Evolutionary conservation across 2,113 vertebrate species (phyloP), one percentile per base, ranked within the genome.

Genomic region (Amphilophus citrinellus): DNA sequence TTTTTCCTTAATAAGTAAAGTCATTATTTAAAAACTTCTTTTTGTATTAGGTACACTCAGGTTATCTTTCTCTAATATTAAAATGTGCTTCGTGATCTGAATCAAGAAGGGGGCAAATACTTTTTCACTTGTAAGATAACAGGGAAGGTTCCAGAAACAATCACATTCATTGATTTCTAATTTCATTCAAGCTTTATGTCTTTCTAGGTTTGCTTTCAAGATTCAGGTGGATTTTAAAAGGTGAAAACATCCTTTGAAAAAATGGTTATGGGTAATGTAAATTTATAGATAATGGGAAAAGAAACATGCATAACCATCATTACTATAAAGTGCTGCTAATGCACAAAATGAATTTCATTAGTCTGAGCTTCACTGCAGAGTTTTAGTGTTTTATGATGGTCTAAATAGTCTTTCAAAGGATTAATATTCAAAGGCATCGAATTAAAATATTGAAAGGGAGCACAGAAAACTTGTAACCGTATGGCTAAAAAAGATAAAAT

Each of bases 401-500:
- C 47, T 73, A 73, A 35, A 56, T n/a, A 56, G 47, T 56, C 27
- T 73, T 73, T 73, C 68, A 73, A 73, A 73, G 68, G 68, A 73
- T 73, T 73, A 73, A 56, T 27, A 73, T 56, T 35, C 68, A 73
- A 73, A 56, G 68, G 68, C 68, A n/a, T 24, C n/a, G 47, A 35
- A 73, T 73, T 73, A 73, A 73, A 73, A 56, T 73, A 73, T 50
- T 61, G 24, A 78, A 47, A 78, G 11, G 30, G 10, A 82, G 50
- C 32, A 65, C 22, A 17, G 53, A 79, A 76, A 80, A 77, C 14
- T 5, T 77, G 32, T 5, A 11, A 65, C 35, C 10, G 68, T 73
- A 80, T 56, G 63, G 56, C 17, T 58, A 76, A 58, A 76, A 59
- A n/a, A 73, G 68, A 73, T 56, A 73, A 73, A 73, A 73, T 35